Conservation (phyloP, 2,888 invertebrate genomes). For the Pyrochroa serraticornis region DNA sequence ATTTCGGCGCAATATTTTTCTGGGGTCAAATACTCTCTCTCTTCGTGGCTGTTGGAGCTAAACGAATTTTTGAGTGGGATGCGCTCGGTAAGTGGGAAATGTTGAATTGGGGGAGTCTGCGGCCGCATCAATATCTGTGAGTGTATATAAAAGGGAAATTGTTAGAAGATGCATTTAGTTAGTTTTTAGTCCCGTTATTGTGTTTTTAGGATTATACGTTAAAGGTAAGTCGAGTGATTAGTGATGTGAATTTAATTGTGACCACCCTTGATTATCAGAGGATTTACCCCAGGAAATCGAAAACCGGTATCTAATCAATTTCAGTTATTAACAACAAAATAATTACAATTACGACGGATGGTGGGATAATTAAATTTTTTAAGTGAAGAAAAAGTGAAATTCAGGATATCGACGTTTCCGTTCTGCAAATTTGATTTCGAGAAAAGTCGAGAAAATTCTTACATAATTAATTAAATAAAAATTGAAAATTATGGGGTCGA, state of each 20-base stretch:
- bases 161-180: conserved; percentile 47
- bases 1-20: background rate
- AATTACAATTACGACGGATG: too few relatives aligned
- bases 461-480: too few relatives aligned
- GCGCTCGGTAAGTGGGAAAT: conserved; percentile 16
- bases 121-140: conserved; percentile 41
- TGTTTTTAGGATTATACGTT: conserved; percentile 37
- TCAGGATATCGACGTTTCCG: too few relatives aligned
- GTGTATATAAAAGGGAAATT: conserved; percentile 48
- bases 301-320: too few relatives aligned
- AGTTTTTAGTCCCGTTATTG: conserved; percentile 43
- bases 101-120: conserved; percentile 38
- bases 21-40: conserved; percentile 12
- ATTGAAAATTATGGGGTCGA: background rate
- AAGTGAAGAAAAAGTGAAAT: too few relatives aligned
- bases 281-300: too few relatives aligned
- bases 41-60: conserved; percentile 18
- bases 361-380: too few relatives aligned
- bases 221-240: conserved; percentile 26
- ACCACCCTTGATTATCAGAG: background rate
- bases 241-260: background rate
- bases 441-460: too few relatives aligned
- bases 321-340: too few relatives aligned
- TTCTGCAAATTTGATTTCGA: too few relatives aligned
- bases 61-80: conserved; percentile 21